Percentiles rank a stretch among this genome's conserved stretches.
These are phyloP conservation scores for Dasyprocta punctata DNA, from an alignment of 2,113 vertebrate species.

Conservation along the genomic window DNA sequence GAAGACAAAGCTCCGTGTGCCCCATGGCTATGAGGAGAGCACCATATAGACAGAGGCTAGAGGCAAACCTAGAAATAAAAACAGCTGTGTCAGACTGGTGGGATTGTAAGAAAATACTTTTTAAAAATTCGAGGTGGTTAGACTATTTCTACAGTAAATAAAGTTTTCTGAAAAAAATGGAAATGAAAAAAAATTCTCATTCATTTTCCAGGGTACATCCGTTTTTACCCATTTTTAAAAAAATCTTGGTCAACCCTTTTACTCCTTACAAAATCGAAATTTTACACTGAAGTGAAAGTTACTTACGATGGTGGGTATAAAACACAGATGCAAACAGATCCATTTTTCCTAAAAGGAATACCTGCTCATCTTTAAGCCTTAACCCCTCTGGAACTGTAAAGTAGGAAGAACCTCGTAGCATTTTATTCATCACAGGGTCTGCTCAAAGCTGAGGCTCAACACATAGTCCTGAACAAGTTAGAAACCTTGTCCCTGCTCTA, in stretches of 20 bases:
- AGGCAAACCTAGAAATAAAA: not conserved
- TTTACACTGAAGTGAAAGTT: not conserved
- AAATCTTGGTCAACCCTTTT: not conserved
- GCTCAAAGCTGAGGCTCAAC: not conserved
- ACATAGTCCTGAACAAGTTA: no score
- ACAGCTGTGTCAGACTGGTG: not conserved
- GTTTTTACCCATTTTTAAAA: not conserved
- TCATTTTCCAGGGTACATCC: not conserved
- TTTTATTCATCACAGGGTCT: not conserved
- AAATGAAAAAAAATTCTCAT: not conserved
- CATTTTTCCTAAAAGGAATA: constrained; percentile 27
- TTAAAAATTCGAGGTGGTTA: not conserved
- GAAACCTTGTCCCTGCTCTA: not conserved
- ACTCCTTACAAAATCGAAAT: not conserved
- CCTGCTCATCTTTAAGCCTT: not conserved
- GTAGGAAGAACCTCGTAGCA: not conserved
- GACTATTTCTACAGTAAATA: not conserved
- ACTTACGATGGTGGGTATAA: not conserved
- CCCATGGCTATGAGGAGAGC: not conserved
- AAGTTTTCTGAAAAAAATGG: constrained; percentile 26
- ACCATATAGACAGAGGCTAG: not conserved
- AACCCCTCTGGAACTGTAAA: not conserved
- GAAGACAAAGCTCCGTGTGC: not conserved
- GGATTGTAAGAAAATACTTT: not conserved
- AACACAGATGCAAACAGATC: not conserved